phyloP scores from a whole-genome alignment of 2,797 vertebrate species.

The Cynopterus sphinx region DNA sequence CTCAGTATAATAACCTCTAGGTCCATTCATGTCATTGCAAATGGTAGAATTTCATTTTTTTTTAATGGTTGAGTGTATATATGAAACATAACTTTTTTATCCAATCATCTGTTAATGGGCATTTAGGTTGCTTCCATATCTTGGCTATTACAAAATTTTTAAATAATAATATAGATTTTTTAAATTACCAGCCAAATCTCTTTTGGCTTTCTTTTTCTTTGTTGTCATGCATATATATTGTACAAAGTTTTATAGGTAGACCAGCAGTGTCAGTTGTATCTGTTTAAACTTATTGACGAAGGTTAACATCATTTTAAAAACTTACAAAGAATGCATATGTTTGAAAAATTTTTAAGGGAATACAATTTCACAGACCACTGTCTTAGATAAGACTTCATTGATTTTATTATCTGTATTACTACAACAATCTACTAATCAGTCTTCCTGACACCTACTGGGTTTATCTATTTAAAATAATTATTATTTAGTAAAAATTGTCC shows the following conservation, averaged over 20 bases:
- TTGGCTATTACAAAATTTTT: no score
- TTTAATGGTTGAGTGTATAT: no score
- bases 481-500: background rate
- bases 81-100: no score
- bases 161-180: background rate
- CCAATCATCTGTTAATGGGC: no score
- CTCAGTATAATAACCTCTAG: no score
- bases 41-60: no score
- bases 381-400: background rate
- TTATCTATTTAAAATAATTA: background rate
- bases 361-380: background rate
- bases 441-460: background rate
- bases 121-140: no score
- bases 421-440: background rate
- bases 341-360: background rate
- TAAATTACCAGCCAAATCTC: background rate
- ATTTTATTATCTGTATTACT: background rate
- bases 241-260: background rate
- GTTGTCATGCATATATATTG: background rate
- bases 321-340: background rate
- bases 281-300: background rate
- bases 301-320: background rate
- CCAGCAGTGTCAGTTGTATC: background rate
- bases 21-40: no score
- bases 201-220: background rate